Base-by-base conservation (phyloP, 2,888 invertebrate species). In the Entomobrya proxima region DNA sequence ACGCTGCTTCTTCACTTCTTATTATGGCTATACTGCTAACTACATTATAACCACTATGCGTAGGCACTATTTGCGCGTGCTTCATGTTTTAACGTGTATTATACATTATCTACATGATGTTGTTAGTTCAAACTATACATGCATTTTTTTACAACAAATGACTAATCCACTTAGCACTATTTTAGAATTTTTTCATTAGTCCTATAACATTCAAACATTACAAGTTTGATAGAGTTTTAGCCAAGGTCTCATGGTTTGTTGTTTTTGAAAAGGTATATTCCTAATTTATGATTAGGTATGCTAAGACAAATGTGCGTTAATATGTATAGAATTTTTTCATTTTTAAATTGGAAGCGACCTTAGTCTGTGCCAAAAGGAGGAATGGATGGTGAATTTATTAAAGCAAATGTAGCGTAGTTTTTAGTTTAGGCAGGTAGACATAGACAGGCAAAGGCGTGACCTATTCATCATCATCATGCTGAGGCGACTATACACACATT, bases 241-340 rank as follows among this genome's bases (percentile, higher is more conserved):
- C 30, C 74, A 74, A 74, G 74, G 74, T 74, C 74, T 74, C 44
- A 30, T 74, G 72, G n/a, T 30, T 13, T 69, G 44, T 69, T 69
- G 44, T 21, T 40, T 44, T 9, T 69, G 2, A 35, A 55, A 55
- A 55, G 11, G 21, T 6, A 55, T 55, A 47, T 15, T 9, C 3
- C 47, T 44, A n/a, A 44, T n/a, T n/a, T n/a, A n/a, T n/a, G n/a
- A n/a, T 15, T 44, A 44, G 15, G 15, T 44, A 44, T n/a, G 13
- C 55, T 11, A 18, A 55, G 18, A 55, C 21, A 55, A 55, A 55
- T 27, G 21, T 18, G 15, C 9, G 21, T 55, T 55, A 11, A 11
- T 55, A 27, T n/a, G 18, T 55, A 27, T 18, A 27, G 44, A 69
- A 27, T 15, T 44, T 24, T 4, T 37, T 11, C 30, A 67, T 13